Evolutionary conservation across 1,140 invertebrate species (phyloP).

Genomic region (Macrobrachium nipponense): DNA sequence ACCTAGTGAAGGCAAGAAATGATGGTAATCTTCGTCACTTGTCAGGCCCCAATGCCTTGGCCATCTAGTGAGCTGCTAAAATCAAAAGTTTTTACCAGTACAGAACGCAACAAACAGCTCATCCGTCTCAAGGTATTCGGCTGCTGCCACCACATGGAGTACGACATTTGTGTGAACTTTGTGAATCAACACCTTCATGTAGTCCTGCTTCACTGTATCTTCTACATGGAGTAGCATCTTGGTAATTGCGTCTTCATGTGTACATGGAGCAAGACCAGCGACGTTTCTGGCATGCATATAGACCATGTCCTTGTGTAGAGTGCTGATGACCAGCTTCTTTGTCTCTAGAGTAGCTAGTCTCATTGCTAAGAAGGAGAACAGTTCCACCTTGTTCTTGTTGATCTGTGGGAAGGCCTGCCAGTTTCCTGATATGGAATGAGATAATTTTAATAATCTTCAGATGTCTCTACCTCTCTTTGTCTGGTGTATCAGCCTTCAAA

Average conservation of each 20-base stretch:
- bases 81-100: background rate
- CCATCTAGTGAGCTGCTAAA: background rate
- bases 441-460: background rate
- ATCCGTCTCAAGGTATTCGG: background rate
- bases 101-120: no score
- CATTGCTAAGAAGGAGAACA: background rate
- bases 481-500: background rate
- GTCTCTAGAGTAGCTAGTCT: background rate
- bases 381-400: background rate
- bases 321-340: background rate
- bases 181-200: conserved; percentile 1
- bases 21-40: conserved; percentile 1
- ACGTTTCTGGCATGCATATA: background rate
- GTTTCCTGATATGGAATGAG: background rate
- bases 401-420: background rate
- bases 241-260: conserved; percentile 28
- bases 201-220: conserved; percentile 4
- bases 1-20: conserved; percentile 34
- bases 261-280: background rate
- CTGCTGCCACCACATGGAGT: conserved; percentile 22
- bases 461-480: background rate
- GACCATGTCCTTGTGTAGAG: background rate
- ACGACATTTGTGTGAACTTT: conserved; percentile 26
- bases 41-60: no score
- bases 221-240: conserved; percentile 25